phyloP scores from a whole-genome alignment of 2,113 vertebrate species.

The Anser cygnoides region DNA sequence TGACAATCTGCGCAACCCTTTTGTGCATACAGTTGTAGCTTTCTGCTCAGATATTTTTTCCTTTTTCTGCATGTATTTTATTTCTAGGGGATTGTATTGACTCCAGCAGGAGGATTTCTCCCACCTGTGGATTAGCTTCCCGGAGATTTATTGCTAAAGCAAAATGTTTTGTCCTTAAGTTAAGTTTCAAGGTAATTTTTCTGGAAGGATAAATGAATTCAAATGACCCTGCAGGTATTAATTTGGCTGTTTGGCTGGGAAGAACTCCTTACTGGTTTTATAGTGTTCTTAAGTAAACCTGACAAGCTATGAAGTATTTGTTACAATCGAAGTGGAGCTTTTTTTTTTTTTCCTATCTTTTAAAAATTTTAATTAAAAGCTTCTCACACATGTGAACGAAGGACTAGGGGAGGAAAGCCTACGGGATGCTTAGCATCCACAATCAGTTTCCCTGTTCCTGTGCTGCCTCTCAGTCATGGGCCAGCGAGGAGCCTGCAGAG shows the following conservation, averaged over 20 bases:
- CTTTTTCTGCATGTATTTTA: not conserved
- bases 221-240: not conserved
- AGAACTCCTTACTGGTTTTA: not conserved
- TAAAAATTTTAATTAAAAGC: not conserved
- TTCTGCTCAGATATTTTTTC: not conserved
- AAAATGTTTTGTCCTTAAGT: accelerated
- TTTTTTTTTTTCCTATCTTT: not conserved
- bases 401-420: not conserved
- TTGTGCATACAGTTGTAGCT: not conserved
- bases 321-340: not conserved
- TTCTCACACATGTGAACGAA: not conserved
- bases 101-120: not conserved
- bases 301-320: not conserved
- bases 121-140: not conserved
- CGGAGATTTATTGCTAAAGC: not conserved
- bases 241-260: not conserved
- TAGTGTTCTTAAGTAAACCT: not conserved
- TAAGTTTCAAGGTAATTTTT: not conserved
- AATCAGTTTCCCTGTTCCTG: not conserved
- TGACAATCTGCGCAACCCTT: not conserved
- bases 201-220: not conserved
- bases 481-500: not conserved
- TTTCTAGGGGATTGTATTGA: not conserved
- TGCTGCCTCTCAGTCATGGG: accelerated
- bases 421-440: not conserved